Conservation (phyloP, 2,888 invertebrate species). For the Conus canariensis region DNA sequence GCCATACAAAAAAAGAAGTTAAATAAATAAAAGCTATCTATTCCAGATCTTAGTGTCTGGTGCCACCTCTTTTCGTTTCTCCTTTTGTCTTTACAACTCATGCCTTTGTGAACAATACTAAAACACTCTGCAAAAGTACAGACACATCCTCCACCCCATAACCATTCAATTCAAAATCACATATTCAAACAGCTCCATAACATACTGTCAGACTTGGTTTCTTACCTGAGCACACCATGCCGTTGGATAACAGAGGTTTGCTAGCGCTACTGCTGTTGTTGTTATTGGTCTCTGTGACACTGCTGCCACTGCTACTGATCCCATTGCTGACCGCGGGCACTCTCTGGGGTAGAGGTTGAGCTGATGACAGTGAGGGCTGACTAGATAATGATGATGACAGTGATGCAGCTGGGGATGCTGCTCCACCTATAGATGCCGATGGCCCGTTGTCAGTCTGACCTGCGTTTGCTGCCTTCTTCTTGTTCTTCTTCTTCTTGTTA, state of each 20-base stretch:
- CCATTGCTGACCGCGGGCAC: conserved; percentile 37
- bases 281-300: conserved; percentile 37
- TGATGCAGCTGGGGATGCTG: conserved; percentile 14
- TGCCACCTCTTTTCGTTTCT: too few species aligned
- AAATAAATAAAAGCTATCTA: too few species aligned
- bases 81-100: too few species aligned
- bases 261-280: conserved; percentile 19
- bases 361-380: conserved; percentile 4
- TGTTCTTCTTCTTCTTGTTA: conserved; percentile 70
- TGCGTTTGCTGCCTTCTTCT: conserved; percentile 58
- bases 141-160: too few species aligned
- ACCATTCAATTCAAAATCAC: neutral
- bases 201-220: neutral
- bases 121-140: too few species aligned
- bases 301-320: conserved; percentile 22
- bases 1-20: too few species aligned
- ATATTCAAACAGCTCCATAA: neutral
- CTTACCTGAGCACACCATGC: conserved; percentile 26
- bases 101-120: too few species aligned
- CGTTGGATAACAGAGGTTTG: conserved; percentile 44
- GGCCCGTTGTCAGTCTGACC: conserved; percentile 42
- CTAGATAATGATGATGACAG: conserved; percentile 3
- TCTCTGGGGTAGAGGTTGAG: conserved; percentile 8
- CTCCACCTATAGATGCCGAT: conserved; percentile 35
- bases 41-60: too few species aligned